Evolutionary conservation across 2,888 invertebrate species (phyloP).

Genomic region (Heliconius charithonia): DNA sequence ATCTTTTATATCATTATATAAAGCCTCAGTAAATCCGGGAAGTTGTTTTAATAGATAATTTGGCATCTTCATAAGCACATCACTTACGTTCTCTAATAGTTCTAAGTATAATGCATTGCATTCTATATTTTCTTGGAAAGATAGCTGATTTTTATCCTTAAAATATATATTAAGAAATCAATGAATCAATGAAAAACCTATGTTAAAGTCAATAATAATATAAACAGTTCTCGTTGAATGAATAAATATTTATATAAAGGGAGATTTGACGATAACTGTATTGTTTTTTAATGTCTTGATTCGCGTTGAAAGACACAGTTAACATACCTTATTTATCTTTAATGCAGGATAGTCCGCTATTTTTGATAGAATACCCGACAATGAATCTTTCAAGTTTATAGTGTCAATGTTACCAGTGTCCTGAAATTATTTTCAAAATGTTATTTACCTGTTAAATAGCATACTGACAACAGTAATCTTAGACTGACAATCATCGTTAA

Average conservation of each 20-base stretch:
- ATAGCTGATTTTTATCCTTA: constrained; percentile 8
- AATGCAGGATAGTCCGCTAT: background rate
- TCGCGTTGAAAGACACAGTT: background rate
- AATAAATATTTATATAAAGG: background rate
- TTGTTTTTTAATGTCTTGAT: too few species aligned
- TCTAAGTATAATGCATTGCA: constrained; percentile 2
- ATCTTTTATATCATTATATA: background rate
- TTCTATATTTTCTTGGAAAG: background rate
- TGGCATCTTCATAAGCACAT: constrained; percentile 8
- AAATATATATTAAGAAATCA: constrained; percentile 10
- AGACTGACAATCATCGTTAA: too few species aligned
- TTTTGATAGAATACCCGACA: constrained; percentile 17
- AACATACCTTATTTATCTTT: constrained; percentile 8
- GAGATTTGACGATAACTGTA: too few species aligned
- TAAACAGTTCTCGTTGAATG: background rate
- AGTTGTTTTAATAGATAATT: background rate
- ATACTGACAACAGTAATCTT: too few species aligned
- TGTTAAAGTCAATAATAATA: background rate
- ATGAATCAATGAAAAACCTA: too few species aligned
- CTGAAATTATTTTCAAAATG: background rate
- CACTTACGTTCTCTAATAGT: constrained; percentile 8
- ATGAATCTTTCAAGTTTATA: constrained; percentile 1
- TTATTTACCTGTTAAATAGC: too few species aligned
- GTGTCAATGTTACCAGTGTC: background rate
- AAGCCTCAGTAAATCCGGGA: background rate